Conservation (phyloP, 2,888 invertebrate species). For the Eulithis testata region DNA sequence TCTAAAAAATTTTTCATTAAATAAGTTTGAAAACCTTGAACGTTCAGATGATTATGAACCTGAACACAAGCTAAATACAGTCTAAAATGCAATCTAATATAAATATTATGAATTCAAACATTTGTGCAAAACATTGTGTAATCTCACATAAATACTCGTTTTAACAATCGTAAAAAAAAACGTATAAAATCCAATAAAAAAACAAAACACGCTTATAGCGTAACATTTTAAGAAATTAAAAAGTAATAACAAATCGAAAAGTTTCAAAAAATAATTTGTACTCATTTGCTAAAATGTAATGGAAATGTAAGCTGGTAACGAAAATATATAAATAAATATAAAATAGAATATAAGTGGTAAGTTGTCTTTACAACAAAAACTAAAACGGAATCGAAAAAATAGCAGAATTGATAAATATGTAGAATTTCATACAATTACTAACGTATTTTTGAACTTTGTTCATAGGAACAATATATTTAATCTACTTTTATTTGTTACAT, state of each 20-base stretch:
- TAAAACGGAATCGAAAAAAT: slow-evolving; percentile 1
- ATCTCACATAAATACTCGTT: slow-evolving; percentile 6
- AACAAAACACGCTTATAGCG: slow-evolving; percentile 11
- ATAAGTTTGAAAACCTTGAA: not conserved
- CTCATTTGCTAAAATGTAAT: slow-evolving; percentile 29
- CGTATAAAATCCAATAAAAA: not conserved
- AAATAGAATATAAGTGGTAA: not conserved
- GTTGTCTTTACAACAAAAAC: too few relatives aligned
- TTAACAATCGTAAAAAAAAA: not conserved
- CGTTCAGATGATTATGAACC: not conserved
- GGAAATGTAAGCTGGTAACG: slow-evolving; percentile 39
- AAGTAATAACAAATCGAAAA: slow-evolving; percentile 11
- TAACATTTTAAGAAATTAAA: slow-evolving; percentile 8
- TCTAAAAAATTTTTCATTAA: not conserved
- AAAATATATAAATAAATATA: slow-evolving; percentile 3
- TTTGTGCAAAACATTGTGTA: slow-evolving; percentile 10
- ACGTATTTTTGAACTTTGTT: not conserved
- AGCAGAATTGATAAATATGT: not conserved
- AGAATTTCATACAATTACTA: not conserved
- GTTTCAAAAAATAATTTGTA: slow-evolving; percentile 28
- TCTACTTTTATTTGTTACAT: not conserved
- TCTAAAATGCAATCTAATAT: slow-evolving; percentile 29
- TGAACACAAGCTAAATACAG: slow-evolving; percentile 14
- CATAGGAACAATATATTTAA: not conserved
- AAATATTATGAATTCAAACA: slow-evolving; percentile 4